Conservation (phyloP, 2,113 vertebrate genomes). For the Corvus hawaiiensis region DNA sequence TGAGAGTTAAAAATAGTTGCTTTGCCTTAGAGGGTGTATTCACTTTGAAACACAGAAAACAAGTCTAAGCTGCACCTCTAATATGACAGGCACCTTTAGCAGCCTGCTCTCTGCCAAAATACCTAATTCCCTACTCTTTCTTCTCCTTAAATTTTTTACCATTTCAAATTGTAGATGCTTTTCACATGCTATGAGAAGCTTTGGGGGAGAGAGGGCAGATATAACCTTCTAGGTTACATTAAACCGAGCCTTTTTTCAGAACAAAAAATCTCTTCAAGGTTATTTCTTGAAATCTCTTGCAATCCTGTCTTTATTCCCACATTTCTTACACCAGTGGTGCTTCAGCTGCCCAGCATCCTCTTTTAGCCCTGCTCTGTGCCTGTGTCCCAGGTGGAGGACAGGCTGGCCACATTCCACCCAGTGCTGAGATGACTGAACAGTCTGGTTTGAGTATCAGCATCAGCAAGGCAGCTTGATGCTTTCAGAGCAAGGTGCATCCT, state of each 20-base stretch:
- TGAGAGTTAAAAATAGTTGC: neutral
- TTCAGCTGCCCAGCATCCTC: neutral
- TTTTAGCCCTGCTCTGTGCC: neutral
- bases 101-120: neutral
- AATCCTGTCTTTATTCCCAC: neutral
- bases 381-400: neutral
- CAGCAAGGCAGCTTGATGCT: neutral
- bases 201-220: neutral
- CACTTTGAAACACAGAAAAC: neutral
- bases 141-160: neutral
- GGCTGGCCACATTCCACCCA: neutral
- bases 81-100: neutral
- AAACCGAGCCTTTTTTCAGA: neutral
- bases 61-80: neutral
- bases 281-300: neutral
- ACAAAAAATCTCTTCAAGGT: neutral
- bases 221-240: neutral
- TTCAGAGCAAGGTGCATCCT: neutral
- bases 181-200: neutral
- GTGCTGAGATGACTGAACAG: neutral
- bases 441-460: neutral
- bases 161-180: neutral
- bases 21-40: neutral
- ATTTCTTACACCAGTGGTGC: neutral
- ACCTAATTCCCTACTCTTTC: neutral